Percentiles rank a stretch among this genome's conserved stretches.
phyloP scores from a whole-genome alignment of 2,888 invertebrate genomes.

The Plagodis pulveraria region DNA sequence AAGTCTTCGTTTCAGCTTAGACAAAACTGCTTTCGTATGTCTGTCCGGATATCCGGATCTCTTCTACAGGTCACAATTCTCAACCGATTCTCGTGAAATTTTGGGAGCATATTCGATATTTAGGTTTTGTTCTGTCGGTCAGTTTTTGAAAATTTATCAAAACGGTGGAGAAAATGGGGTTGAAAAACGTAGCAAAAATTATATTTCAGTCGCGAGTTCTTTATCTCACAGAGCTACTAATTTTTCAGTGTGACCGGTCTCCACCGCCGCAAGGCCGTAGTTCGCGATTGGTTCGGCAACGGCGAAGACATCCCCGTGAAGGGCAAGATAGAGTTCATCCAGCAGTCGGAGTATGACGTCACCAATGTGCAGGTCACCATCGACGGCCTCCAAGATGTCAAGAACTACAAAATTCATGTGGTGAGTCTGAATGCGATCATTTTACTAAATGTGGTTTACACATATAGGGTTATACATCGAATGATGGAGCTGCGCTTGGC shows the following conservation, averaged over 20 bases:
- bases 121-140: no score
- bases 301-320: constrained; percentile 86
- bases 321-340: constrained; percentile 92
- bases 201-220: neutral
- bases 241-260: constrained; percentile 88
- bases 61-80: no score
- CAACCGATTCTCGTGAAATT: no score
- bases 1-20: no score
- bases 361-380: constrained; percentile 91
- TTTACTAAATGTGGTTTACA: neutral
- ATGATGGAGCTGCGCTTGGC: no score
- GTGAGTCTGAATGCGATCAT: constrained; percentile 72
- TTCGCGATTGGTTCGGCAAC: constrained; percentile 95
- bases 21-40: no score
- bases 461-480: no score
- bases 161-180: no score
- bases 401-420: constrained; percentile 93
- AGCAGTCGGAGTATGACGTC: constrained; percentile 94
- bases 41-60: no score
- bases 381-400: constrained; percentile 88
- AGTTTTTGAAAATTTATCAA: no score
- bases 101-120: no score
- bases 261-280: constrained; percentile 92
- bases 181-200: no score
- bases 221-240: neutral